phyloP scores from a whole-genome alignment of 2,888 invertebrate genomes.

The Apamea anceps region DNA sequence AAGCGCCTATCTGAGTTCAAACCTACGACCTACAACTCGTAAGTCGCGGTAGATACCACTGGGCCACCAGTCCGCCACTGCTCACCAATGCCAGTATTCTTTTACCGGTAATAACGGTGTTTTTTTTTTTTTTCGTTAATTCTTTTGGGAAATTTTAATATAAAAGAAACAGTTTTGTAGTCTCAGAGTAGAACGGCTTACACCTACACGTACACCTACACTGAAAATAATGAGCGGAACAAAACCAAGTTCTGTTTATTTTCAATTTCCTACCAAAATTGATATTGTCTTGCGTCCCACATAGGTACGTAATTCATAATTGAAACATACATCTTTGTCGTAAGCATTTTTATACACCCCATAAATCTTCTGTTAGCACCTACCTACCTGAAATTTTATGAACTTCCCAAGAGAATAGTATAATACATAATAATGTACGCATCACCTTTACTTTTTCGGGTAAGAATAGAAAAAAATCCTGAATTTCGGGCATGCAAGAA shows the following conservation, averaged over 20 bases:
- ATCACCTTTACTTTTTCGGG: background rate
- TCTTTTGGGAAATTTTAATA: background rate
- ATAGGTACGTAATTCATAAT: conserved; percentile 42
- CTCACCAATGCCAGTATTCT: too few relatives aligned
- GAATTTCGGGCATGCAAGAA: too few relatives aligned
- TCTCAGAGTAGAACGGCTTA: background rate
- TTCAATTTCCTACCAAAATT: conserved; percentile 33
- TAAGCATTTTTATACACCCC: conserved; percentile 28
- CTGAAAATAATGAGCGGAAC: conserved; percentile 1
- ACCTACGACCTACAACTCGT: too few relatives aligned
- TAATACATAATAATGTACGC: conserved; percentile 5
- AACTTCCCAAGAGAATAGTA: conserved; percentile 25
- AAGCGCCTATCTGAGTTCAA: too few relatives aligned
- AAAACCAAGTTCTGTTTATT: background rate
- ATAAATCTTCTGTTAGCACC: conserved; percentile 28
- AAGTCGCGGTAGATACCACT: too few relatives aligned
- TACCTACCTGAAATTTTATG: conserved; percentile 36
- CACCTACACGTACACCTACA: background rate
- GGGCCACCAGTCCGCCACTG: too few relatives aligned
- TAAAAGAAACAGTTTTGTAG: background rate
- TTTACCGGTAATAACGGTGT: background rate
- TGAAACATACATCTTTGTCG: conserved; percentile 50
- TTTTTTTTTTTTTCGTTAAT: background rate
- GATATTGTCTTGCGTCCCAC: background rate
- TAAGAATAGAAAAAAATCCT: background rate